phyloP scores from a whole-genome alignment of 2,113 vertebrate genomes.

The Melanotaenia duboulayi region DNA sequence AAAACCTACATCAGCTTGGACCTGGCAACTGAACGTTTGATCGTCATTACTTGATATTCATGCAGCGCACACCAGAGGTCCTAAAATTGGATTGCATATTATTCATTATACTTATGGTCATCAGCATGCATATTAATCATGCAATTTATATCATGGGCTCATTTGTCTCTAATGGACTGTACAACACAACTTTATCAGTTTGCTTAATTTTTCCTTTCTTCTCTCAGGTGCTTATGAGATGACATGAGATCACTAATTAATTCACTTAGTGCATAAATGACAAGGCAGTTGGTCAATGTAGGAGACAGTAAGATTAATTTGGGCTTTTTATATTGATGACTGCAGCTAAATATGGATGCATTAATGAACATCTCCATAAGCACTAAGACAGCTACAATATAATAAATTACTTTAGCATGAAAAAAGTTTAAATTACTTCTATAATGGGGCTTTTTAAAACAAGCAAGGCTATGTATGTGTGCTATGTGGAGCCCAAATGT shows the following conservation, averaged over 20 bases:
- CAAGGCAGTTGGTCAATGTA: conserved; percentile 66
- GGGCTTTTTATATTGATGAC: conserved; percentile 63
- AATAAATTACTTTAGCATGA: conserved; percentile 50
- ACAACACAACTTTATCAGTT: conserved; percentile 68
- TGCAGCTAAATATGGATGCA: conserved; percentile 57
- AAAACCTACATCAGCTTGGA: conserved; percentile 61
- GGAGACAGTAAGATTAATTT: conserved; percentile 61
- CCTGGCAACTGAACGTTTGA: conserved; percentile 69
- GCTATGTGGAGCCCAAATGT: conserved; percentile 42
- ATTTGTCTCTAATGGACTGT: conserved; percentile 74
- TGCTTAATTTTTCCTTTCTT: conserved; percentile 55
- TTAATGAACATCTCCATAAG: conserved; percentile 64
- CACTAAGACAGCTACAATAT: conserved; percentile 26
- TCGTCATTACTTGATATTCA: conserved; percentile 76
- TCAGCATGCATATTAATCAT: conserved; percentile 71
- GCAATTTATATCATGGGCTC: conserved; percentile 61
- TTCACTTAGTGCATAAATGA: conserved; percentile 65
- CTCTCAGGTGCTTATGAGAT: conserved; percentile 60
- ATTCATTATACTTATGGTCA: conserved; percentile 65
- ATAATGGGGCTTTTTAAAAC: conserved; percentile 40
- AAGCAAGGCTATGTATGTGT: conserved; percentile 47
- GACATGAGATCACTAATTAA: conserved; percentile 69
- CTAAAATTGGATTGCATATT: conserved; percentile 64
- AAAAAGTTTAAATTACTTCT: conserved; percentile 52
- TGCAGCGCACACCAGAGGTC: conserved; percentile 51